phyloP scores from a whole-genome alignment of 2,888 invertebrate genomes.

The Loripinus fragilis region DNA sequence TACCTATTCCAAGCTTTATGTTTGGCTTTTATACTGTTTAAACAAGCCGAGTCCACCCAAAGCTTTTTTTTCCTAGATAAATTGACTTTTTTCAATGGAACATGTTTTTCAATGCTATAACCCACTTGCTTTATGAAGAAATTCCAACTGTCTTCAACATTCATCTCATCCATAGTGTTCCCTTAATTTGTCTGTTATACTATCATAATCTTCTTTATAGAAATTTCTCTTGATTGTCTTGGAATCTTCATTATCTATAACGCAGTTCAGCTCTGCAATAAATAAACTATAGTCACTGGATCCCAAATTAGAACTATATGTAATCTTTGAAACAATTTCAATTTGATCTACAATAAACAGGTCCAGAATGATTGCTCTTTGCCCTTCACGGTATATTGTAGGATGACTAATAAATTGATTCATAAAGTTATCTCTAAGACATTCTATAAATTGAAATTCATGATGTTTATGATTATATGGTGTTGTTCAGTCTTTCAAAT shows the following conservation, averaged over 20 bases:
- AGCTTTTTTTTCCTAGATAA: background rate
- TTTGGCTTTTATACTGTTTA: slow-evolving; percentile 12
- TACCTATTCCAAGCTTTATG: slow-evolving; percentile 20
- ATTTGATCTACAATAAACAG: slow-evolving; percentile 10
- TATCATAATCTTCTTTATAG: slow-evolving; percentile 1
- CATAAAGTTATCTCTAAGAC: slow-evolving; percentile 10
- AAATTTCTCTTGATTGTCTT: slow-evolving; percentile 2
- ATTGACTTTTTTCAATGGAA: background rate
- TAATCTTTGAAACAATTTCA: slow-evolving; percentile 10
- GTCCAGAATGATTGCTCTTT: slow-evolving; percentile 17
- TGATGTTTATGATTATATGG: slow-evolving; percentile 4
- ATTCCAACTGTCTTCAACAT: too few species aligned
- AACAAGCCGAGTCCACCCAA: slow-evolving; percentile 1
- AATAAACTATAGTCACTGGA: slow-evolving; percentile 9
- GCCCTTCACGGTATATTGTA: slow-evolving; percentile 15
- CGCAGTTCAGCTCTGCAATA: slow-evolving; percentile 15
- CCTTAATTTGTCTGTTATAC: background rate
- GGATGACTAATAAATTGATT: background rate
- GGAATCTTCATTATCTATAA: background rate
- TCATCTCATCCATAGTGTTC: background rate
- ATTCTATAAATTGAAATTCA: slow-evolving; percentile 8
- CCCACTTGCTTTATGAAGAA: too few species aligned
- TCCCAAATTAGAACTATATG: slow-evolving; percentile 4
- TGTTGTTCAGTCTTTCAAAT: slow-evolving; percentile 13
- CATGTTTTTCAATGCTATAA: too few species aligned